Base-by-base conservation (phyloP, 2,797 vertebrate genomes). In the Hydrolagus colliei region DNA sequence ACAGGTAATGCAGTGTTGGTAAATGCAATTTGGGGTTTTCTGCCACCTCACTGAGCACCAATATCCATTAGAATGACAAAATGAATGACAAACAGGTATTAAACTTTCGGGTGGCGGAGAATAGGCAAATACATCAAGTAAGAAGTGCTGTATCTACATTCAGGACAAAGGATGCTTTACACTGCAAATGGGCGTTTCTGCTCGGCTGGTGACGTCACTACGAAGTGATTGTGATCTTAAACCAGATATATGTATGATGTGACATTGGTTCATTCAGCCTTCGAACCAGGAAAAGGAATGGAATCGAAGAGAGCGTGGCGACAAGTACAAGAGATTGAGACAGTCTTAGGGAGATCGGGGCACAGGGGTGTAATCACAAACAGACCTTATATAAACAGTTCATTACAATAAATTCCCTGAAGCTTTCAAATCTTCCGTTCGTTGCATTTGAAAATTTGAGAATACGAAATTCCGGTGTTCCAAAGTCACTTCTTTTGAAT, bases 321-420 rank as follows among this genome's bases (percentile, higher is more conserved):
- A 52, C 41, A 52, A 52, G 41, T 52, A 52, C 41, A 52, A 27
- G 10, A 41, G 79, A 35, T 67, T 11, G 79, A 84, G 79, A 20
- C 71, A 20, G 65, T 71, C 79, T 52, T 52, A 35, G 79, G 79
- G 65, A 84, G 18, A 11, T 35, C 68, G 67, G 10, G 20, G 52
- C 32, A 59, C 52, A 22, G 71, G 71, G 35, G 20, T 86, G 41
- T 72, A 59, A 72, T 22, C 71, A 22, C 35, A 16, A 61, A 78
- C 62, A 86, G 32, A 14, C 18, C 74, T 76, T 65, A 74, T 75
- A 76, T 67, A 86, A 74, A 77, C 72, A 68, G 61, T 86, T 52
- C 77, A 73, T 67, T 65, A 63, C 74, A 86, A 65, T 65, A 86
- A 77, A 86, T 75, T 86, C 86, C 86, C 86, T 86, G 86, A 72